Percentiles rank a stretch among this genome's conserved stretches.
Evolutionary conservation across 2,113 vertebrate genomes (phyloP).

Genomic region (Pleuronectes platessa): DNA sequence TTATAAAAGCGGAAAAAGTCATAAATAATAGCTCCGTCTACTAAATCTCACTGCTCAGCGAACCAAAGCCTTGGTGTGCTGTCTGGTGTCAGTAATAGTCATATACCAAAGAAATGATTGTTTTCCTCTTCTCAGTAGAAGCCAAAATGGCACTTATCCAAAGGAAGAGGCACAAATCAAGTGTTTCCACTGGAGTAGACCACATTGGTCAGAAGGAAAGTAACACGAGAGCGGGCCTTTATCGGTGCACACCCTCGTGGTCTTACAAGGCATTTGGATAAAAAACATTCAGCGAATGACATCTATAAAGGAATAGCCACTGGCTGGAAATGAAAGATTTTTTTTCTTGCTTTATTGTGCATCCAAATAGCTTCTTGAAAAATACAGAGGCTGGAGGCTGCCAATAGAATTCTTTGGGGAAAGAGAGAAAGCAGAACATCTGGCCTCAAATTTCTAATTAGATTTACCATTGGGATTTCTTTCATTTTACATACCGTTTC

Average conservation of each 20-base stretch:
- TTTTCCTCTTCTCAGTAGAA: conserved; percentile 6
- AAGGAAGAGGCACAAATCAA: conserved; percentile 22
- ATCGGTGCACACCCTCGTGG: conserved; percentile 22
- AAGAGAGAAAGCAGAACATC: conserved; percentile 80
- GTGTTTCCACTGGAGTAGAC: conserved; percentile 4
- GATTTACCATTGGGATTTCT: conserved; percentile 77
- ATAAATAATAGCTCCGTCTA: not conserved
- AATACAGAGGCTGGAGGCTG: conserved; percentile 74
- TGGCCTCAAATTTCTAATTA: conserved; percentile 84
- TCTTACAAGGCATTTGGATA: conserved; percentile 26
- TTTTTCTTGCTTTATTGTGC: conserved; percentile 78
- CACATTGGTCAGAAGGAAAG: conserved; percentile 15
- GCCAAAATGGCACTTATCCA: conserved; percentile 24
- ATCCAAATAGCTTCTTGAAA: conserved; percentile 80
- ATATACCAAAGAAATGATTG: conserved; percentile 8
- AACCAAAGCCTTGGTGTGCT: conserved; percentile 10
- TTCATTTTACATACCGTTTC: conserved; percentile 68
- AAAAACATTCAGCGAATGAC: conserved; percentile 49
- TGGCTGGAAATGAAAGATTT: conserved; percentile 78
- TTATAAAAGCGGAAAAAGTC: not conserved
- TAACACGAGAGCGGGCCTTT: conserved; percentile 20
- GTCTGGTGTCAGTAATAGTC: conserved; percentile 22
- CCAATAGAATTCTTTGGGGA: conserved; percentile 76
- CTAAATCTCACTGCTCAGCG: conserved; percentile 13
- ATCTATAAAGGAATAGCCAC: conserved; percentile 67